phyloP scores from a whole-genome alignment of 2,113 vertebrate genomes.

The Carassius carassius region DNA sequence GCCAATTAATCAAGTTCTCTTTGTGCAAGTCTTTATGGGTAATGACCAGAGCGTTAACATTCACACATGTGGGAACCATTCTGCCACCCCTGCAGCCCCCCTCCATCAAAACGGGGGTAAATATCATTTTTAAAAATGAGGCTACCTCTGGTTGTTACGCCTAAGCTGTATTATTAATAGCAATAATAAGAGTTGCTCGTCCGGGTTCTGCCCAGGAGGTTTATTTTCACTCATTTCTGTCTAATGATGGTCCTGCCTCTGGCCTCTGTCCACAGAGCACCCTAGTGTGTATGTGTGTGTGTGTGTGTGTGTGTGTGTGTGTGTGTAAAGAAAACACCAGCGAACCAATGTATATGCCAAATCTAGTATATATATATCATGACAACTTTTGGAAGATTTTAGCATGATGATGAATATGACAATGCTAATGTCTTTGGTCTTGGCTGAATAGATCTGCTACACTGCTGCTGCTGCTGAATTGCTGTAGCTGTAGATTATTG shows the following conservation, averaged over 20 bases:
- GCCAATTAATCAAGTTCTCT: slow-evolving; percentile 87
- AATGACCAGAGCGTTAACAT: slow-evolving; percentile 81
- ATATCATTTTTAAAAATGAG: slow-evolving; percentile 74
- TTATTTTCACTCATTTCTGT: slow-evolving; percentile 57
- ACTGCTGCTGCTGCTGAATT: no score
- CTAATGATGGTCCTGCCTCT: slow-evolving; percentile 51
- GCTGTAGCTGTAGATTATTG: no score
- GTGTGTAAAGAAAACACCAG: slow-evolving; percentile 16
- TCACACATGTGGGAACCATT: slow-evolving; percentile 90
- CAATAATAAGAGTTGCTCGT: slow-evolving; percentile 51
- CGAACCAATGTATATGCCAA: background rate
- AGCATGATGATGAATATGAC: no score
- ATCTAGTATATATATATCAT: slow-evolving; percentile 5
- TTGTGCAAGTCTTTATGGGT: slow-evolving; percentile 77
- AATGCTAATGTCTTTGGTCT: no score
- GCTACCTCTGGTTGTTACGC: slow-evolving; percentile 52
- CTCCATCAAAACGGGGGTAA: slow-evolving; percentile 81
- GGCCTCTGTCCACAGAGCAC: slow-evolving; percentile 47
- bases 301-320: slow-evolving; percentile 35
- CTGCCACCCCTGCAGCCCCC: slow-evolving; percentile 63
- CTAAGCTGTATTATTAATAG: slow-evolving; percentile 60
- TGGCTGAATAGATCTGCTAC: no score
- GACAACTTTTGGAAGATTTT: no score
- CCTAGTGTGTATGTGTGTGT: slow-evolving; percentile 43
- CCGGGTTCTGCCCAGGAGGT: slow-evolving; percentile 41